Conservation (phyloP, 1,140 invertebrate genomes). For the Zaprionus ornatus region DNA sequence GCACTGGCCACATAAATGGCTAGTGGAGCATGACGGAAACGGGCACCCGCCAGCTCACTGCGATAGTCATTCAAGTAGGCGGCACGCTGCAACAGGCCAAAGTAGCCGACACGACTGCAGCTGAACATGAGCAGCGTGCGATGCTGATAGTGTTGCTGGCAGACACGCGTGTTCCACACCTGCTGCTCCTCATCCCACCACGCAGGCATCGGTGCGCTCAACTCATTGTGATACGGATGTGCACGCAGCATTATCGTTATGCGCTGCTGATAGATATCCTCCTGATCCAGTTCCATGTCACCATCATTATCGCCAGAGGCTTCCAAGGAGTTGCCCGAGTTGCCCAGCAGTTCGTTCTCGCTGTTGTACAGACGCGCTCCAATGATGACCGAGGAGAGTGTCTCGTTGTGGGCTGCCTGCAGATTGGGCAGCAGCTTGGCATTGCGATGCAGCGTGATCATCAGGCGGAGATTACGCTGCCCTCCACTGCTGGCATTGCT, state of each 20-base stretch:
- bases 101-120: slow-evolving; percentile 92
- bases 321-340: neutral
- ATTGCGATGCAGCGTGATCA: slow-evolving; percentile 89
- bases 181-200: slow-evolving; percentile 88
- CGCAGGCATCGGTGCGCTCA: slow-evolving; percentile 86
- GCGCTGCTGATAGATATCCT: slow-evolving; percentile 87
- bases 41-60: slow-evolving; percentile 85
- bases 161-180: slow-evolving; percentile 88
- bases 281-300: slow-evolving; percentile 30
- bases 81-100: slow-evolving; percentile 89
- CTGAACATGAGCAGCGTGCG: slow-evolving; percentile 90
- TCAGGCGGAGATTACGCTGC: slow-evolving; percentile 83
- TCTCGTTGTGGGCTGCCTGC: slow-evolving; percentile 71
- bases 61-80: slow-evolving; percentile 74
- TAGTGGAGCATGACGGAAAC: slow-evolving; percentile 90
- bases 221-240: slow-evolving; percentile 84
- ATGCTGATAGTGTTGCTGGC: slow-evolving; percentile 86
- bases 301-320: neutral
- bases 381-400: slow-evolving; percentile 87
- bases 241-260: slow-evolving; percentile 88
- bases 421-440: slow-evolving; percentile 88
- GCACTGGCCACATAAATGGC: slow-evolving; percentile 93
- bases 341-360: slow-evolving; percentile 18
- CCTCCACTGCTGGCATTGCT: neutral
- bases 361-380: slow-evolving; percentile 85